Conservation (phyloP, 1,140 invertebrate genomes). For the Brachionus manjavacas region DNA sequence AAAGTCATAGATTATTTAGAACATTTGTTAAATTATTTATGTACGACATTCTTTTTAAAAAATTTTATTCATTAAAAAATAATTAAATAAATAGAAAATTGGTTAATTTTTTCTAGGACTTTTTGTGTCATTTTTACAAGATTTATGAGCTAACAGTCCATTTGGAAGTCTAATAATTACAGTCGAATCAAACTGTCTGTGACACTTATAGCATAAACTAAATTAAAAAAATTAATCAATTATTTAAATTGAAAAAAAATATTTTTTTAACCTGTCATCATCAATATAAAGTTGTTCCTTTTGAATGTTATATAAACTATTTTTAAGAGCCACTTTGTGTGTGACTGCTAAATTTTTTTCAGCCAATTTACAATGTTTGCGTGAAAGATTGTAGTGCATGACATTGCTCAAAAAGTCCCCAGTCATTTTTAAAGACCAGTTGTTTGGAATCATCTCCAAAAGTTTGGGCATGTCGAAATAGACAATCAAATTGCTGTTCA, state of each 20-base stretch:
- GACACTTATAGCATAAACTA: constrained; percentile 6
- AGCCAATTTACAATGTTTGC: neutral
- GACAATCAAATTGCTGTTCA: constrained; percentile 27
- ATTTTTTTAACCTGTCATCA: constrained; percentile 14
- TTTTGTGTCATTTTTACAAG: constrained; percentile 33
- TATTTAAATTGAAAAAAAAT: neutral
- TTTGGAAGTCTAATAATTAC: neutral
- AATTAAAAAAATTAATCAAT: neutral
- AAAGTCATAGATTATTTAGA: neutral
- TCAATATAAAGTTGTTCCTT: constrained; percentile 37
- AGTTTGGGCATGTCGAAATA: constrained; percentile 29
- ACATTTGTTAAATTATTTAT: neutral
- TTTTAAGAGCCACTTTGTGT: constrained; percentile 3
- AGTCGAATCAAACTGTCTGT: neutral
- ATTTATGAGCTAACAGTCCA: constrained; percentile 18
- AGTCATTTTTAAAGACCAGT: constrained; percentile 14
- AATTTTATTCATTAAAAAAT: neutral
- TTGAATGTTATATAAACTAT: constrained; percentile 13
- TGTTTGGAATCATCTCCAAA: constrained; percentile 35
- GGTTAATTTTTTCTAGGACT: neutral
- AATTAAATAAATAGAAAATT: neutral
- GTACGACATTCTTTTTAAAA: neutral
- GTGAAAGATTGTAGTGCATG: neutral
- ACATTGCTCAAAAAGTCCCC: neutral
- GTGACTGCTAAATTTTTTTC: constrained; percentile 4